These are phyloP conservation scores for Lamellibrachia columna DNA, from an alignment of 2,888 invertebrate genomes.

Conservation along the genomic window DNA sequence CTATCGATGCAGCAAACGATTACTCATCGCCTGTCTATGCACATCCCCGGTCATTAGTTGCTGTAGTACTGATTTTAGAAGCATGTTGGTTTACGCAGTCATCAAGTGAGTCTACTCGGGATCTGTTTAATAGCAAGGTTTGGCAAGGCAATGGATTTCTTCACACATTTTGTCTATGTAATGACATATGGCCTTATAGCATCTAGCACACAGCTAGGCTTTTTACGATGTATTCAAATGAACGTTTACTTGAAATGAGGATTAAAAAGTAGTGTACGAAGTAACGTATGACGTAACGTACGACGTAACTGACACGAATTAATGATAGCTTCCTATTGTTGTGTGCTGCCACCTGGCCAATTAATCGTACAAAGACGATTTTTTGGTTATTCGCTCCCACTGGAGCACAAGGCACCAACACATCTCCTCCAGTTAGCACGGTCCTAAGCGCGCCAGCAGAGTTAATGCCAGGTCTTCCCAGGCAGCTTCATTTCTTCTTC, in stretches of 20 bases:
- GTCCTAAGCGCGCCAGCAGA: too few relatives aligned
- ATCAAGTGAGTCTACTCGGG: not conserved
- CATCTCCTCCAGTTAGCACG: too few relatives aligned
- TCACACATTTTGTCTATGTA: not conserved
- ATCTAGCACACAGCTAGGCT: not conserved
- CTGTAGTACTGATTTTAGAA: not conserved
- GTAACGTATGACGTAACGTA: not conserved
- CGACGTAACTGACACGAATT: not conserved
- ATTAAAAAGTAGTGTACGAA: not conserved
- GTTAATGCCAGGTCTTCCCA: too few relatives aligned
- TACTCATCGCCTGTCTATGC: not conserved
- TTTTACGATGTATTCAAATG: too few relatives aligned
- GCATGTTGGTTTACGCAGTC: not conserved
- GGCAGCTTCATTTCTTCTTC: too few relatives aligned
- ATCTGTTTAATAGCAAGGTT: not conserved
- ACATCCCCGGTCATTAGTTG: not conserved
- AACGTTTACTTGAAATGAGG: not conserved
- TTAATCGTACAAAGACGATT: not conserved
- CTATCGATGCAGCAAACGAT: not conserved
- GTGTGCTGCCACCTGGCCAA: not conserved
- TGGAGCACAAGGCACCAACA: too few relatives aligned
- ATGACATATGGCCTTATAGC: not conserved
- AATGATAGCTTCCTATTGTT: not conserved
- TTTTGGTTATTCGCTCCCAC: not conserved
- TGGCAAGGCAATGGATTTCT: not conserved